Evolutionary conservation across 2,113 vertebrate species (phyloP), one percentile per base, ranked within the genome.

Genomic region (Tachysurus fulvidraco): DNA sequence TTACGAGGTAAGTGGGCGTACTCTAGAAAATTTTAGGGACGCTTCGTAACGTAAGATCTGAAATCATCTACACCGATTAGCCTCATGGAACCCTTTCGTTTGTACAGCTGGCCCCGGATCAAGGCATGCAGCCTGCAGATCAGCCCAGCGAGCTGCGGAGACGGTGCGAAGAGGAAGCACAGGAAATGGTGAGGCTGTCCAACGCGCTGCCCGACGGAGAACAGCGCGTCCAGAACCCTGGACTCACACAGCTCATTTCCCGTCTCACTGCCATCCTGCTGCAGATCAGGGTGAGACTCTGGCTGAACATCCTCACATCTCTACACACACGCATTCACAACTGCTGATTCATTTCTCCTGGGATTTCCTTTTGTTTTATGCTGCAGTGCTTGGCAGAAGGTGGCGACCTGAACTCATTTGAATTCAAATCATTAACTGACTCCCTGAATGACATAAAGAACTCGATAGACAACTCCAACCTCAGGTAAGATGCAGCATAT

Each of bases 351-450:
- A 7, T 79, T 59, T 0, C 0, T 25, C 19, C 14, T 88, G 6
- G 60, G 19, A 2, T 62, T 65, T 25, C 50, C 60, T 25, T 55
- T 83, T 19, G 21, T 16, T 88, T 90, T 91, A 92, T 94, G 85
- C 90, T 91, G 65, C 93, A 99, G 98, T 98, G 97, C 95, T 94
- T 99, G 92, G 98, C 98, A 89, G 98, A 99, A 91, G 97, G 97
- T 88, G 97, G 96, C 79, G 98, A 99, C 92, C 93, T 99, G 92
- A 99, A 99, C 94, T 99, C 98, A 52, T 99, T 99, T 95, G 98
- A 99, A 93, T 99, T 99, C 92, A 99, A 99, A 93, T 99, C 98
- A 78, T 93, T 99, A 92, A 99, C 97, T 69, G 98, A 99, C 93
- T 99, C 98, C 67, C 94, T 99, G 90, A 97, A 99, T 89, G 98